Conservation (phyloP, 2,113 vertebrate species). For the Gymnocephalus cernua region DNA sequence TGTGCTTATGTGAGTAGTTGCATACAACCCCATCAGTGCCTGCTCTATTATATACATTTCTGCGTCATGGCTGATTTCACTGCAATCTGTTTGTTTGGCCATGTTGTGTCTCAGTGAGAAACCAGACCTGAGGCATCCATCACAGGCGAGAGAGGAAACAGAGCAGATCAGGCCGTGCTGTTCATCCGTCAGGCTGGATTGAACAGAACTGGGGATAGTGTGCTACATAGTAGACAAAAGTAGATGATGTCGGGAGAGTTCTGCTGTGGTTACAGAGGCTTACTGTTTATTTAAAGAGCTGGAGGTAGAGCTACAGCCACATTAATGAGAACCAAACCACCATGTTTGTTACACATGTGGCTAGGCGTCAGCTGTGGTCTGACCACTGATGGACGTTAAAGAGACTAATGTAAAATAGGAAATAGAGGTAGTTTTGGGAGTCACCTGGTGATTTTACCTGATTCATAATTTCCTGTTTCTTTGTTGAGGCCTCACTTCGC, state of each 20-base stretch:
- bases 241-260: constrained; percentile 64
- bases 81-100: constrained; percentile 80
- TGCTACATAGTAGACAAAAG: constrained; percentile 59
- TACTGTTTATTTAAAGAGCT: constrained; percentile 81
- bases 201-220: constrained; percentile 45
- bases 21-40: constrained; percentile 44
- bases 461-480: constrained; percentile 42
- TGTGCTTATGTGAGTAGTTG: constrained; percentile 11
- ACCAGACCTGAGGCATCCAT: constrained; percentile 73
- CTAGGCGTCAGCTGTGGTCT: constrained; percentile 69
- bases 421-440: constrained; percentile 42
- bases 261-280: constrained; percentile 68
- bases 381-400: constrained; percentile 63
- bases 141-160: constrained; percentile 69
- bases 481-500: constrained; percentile 17
- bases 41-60: constrained; percentile 67
- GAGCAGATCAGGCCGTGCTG: constrained; percentile 71
- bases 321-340: constrained; percentile 81
- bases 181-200: constrained; percentile 68
- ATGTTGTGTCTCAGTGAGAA: constrained; percentile 75
- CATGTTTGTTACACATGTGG: constrained; percentile 78
- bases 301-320: constrained; percentile 64
- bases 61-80: constrained; percentile 73
- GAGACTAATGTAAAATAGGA: constrained; percentile 28
- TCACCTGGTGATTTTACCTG: constrained; percentile 37